Conservation (phyloP, 23 tunicate species). For the Trididemnum nubilum region DNA sequence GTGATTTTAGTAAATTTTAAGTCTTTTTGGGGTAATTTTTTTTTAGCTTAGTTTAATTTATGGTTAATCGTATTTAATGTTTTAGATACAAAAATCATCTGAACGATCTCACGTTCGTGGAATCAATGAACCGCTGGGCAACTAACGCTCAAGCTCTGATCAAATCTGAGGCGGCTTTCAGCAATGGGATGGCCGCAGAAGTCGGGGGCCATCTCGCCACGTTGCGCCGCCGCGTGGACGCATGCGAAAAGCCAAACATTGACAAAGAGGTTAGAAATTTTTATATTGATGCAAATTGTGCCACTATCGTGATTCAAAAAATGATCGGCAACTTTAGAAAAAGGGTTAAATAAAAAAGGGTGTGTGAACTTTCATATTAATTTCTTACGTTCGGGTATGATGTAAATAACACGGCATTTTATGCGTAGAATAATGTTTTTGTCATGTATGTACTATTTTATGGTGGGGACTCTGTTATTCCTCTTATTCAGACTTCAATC, state of each 20-base stretch:
- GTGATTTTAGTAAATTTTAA: too few species aligned
- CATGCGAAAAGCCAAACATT: conserved; percentile 78
- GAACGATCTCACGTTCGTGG: conserved; percentile 69
- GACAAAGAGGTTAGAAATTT: conserved; percentile 80
- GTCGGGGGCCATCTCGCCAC: conserved; percentile 56
- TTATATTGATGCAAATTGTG: neutral
- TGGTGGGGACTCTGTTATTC: too few species aligned
- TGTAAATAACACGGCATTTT: too few species aligned
- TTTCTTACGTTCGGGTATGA: too few species aligned
- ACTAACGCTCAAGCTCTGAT: conserved; percentile 81
- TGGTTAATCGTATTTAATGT: too few species aligned
- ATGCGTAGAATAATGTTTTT: too few species aligned
- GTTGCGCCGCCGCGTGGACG: conserved; percentile 68
- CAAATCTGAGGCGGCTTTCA: conserved; percentile 74
- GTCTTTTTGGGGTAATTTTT: too few species aligned
- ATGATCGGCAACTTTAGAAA: neutral
- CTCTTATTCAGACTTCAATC: too few species aligned
- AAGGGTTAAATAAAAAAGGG: neutral
- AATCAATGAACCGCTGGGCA: conserved; percentile 67
- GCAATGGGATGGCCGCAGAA: conserved; percentile 73
- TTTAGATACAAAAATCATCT: conserved; percentile 64
- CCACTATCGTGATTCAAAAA: neutral
- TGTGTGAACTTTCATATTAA: neutral
- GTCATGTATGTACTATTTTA: too few species aligned
- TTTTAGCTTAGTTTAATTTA: too few species aligned